Base-by-base conservation (phyloP, 2,888 invertebrate genomes). In the Meghimatium bilineatum region DNA sequence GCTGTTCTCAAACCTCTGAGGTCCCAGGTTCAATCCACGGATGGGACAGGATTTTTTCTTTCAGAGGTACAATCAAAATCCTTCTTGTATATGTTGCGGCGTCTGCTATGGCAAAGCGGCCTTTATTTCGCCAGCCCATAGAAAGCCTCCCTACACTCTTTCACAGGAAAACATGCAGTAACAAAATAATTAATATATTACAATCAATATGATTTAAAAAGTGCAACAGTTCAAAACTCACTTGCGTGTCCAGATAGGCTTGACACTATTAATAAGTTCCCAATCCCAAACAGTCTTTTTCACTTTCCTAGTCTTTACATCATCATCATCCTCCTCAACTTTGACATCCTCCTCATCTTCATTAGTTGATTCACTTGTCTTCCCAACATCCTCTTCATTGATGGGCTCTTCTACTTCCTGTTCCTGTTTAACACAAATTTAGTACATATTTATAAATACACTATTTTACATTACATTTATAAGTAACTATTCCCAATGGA, bases 211-310 rank as follows among this genome's bases (percentile, higher is more conserved):
- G 12, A 12, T 44, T 44, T 44, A 67, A 20, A 32, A 17, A 20
- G 17, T 20, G 5, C n/a, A 72, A 44, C 3, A 2, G 72, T 38
- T 1, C 12, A 8, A 44, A n/a, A 84, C 92, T 91, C 94, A 96
- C 95, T 99, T 99, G 91, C 98, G 95, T 36, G 98, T 98, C 99
- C 99, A 99, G 93, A 99, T 97, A 32, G 99, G 99, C 95, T 99
- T 99, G 93, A 97, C 97, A 93, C 97, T 97, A 94, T 99, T 99
- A 93, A 99, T 95, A 66, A 98, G 94, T 93, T 97, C 96, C 99
- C 99, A 99, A 93, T 99, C 99, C 97, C 98, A 99, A 44, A 97
- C 96, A 0, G 99, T 99, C 94, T 98, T 98, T 88, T 97, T 96
- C 0, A 97, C 96, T 90, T 96, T 97, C 92, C 97, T 98, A 34